phyloP scores from a whole-genome alignment of 2,888 invertebrate species.

The Neoitamus cyanurus region DNA sequence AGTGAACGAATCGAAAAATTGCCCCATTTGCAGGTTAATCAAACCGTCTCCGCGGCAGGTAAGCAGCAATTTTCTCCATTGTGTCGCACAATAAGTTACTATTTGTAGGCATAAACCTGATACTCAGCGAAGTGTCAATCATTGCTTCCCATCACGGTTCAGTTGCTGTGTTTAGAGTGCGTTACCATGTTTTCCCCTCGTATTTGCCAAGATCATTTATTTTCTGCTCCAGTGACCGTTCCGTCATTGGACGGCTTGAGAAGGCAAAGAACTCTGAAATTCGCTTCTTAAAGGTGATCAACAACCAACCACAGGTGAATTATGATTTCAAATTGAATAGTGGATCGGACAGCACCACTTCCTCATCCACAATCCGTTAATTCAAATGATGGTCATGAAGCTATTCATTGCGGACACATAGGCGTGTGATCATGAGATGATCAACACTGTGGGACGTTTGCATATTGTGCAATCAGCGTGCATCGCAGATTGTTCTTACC shows the following conservation, averaged over 20 bases:
- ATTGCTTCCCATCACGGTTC: constrained; percentile 38
- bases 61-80: constrained; percentile 18
- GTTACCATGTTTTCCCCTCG: constrained; percentile 29
- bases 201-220: constrained; percentile 42
- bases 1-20: not conserved
- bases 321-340: constrained; percentile 29
- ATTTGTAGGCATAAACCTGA: constrained; percentile 15
- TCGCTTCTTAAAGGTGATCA: constrained; percentile 33
- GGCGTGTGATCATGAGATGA: not conserved
- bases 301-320: constrained; percentile 32
- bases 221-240: constrained; percentile 47
- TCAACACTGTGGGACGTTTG: constrained; percentile 20
- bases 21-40: not conserved
- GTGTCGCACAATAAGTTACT: not conserved
- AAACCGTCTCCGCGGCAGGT: not conserved
- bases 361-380: constrained; percentile 35
- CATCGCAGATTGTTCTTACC: not conserved
- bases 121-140: constrained; percentile 45
- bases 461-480: not conserved
- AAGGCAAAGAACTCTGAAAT: constrained; percentile 35
- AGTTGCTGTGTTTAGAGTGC: constrained; percentile 36
- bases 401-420: not conserved
- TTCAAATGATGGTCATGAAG: constrained; percentile 11
- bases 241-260: constrained; percentile 29
- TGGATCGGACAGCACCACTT: constrained; percentile 1